Conservation (phyloP, 2,888 invertebrate genomes). For the Dicyrtoma fusca region DNA sequence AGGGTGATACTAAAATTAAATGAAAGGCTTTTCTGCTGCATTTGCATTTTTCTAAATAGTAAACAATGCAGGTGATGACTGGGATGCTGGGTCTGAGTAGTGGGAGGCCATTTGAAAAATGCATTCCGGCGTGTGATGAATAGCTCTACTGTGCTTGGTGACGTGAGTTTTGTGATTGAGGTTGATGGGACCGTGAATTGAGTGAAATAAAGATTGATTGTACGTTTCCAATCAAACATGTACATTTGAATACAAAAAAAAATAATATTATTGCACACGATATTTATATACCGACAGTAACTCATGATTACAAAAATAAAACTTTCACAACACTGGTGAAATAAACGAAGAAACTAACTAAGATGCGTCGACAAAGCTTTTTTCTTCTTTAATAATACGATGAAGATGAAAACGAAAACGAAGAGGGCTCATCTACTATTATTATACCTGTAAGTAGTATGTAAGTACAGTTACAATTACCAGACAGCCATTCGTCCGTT, state of each 20-base stretch:
- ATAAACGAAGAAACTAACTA: slow-evolving; percentile 12
- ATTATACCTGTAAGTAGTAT: background rate
- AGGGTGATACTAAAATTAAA: too few relatives aligned
- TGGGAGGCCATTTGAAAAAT: too few relatives aligned
- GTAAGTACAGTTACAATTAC: background rate
- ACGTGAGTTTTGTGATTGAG: background rate
- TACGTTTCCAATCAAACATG: slow-evolving; percentile 5
- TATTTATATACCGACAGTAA: slow-evolving; percentile 38
- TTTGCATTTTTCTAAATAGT: too few relatives aligned
- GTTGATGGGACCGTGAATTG: too few relatives aligned
- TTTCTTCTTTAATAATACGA: slow-evolving; percentile 1
- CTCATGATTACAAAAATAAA: slow-evolving; percentile 44
- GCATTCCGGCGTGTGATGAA: background rate
- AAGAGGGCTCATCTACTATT: background rate
- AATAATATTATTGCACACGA: slow-evolving; percentile 46
- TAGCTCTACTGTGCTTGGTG: background rate
- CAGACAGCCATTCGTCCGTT: too few relatives aligned
- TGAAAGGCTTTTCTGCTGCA: too few relatives aligned
- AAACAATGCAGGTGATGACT: too few relatives aligned
- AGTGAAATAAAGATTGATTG: background rate
- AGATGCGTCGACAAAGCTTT: background rate
- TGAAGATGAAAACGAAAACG: background rate
- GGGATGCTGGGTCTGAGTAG: too few relatives aligned
- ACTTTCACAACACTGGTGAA: slow-evolving; percentile 44
- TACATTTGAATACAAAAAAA: slow-evolving; percentile 33